These are phyloP conservation scores for Melinopterus prodromus DNA, from an alignment of 2,888 invertebrate species.

Conservation along the genomic window DNA sequence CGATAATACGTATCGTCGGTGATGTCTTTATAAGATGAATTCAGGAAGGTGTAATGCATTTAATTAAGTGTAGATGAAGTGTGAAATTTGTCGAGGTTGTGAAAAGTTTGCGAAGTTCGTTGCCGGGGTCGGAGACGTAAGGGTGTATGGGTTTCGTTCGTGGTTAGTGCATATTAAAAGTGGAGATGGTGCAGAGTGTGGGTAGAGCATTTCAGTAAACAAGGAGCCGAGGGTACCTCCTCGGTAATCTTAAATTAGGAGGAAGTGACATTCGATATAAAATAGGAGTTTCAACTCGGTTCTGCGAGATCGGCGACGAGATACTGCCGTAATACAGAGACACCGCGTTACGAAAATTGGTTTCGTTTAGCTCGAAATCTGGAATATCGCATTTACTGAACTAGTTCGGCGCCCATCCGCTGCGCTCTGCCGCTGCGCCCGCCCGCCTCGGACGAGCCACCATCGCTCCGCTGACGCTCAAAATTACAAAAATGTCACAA, in stretches of 20 bases:
- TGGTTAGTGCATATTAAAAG: conserved; percentile 34
- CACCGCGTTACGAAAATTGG: conserved; percentile 47
- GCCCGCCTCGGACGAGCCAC: background rate
- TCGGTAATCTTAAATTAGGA: conserved; percentile 43
- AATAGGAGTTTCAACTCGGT: conserved; percentile 35
- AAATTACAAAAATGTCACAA: conserved; percentile 34
- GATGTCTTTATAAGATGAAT: background rate
- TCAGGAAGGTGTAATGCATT: background rate
- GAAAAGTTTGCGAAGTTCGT: background rate
- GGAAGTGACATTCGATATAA: conserved; percentile 43
- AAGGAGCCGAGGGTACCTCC: conserved; percentile 36
- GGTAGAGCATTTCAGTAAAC: conserved; percentile 35
- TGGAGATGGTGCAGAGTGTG: conserved; percentile 33
- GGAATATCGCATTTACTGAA: conserved; percentile 38
- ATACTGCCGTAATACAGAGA: conserved; percentile 41
- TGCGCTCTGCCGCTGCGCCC: conserved; percentile 7
- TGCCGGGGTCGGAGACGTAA: background rate
- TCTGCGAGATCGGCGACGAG: conserved; percentile 38
- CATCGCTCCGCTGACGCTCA: conserved; percentile 23
- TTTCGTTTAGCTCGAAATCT: conserved; percentile 45
- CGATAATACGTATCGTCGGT: too few species aligned
- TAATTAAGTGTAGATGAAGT: conserved; percentile 4
- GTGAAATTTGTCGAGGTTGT: background rate
- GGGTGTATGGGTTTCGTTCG: conserved; percentile 7
- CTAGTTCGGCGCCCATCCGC: conserved; percentile 26